These are phyloP conservation scores for Apodemia mormo DNA, from an alignment of 2,888 invertebrate species.

Conservation along the genomic window DNA sequence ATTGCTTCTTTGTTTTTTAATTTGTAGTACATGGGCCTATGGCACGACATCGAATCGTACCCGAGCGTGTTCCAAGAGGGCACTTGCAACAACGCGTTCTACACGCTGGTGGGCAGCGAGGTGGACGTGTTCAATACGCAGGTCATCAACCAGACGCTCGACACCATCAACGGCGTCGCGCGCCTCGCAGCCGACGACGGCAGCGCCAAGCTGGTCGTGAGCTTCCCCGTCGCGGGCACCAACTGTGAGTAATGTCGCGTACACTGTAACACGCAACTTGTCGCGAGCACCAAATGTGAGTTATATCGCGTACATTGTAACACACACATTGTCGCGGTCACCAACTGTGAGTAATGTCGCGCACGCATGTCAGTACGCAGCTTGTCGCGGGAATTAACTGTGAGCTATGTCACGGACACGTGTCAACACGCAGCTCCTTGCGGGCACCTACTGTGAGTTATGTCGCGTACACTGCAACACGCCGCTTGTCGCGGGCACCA, in stretches of 20 bases:
- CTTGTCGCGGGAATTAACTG: no score
- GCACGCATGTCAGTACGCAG: no score
- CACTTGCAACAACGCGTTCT: constrained; percentile 57
- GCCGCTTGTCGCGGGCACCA: no score
- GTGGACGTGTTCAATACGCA: constrained; percentile 59
- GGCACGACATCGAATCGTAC: constrained; percentile 63
- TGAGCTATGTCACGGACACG: no score
- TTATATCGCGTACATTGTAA: no score
- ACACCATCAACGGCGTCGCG: constrained; percentile 77
- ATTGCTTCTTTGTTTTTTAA: background rate
- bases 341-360: no score
- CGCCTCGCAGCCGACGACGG: constrained; percentile 61
- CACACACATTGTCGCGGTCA: no score
- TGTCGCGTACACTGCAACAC: no score
- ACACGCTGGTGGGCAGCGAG: constrained; percentile 45
- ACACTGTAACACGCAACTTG: no score
- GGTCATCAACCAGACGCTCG: constrained; percentile 66
- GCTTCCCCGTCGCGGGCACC: constrained; percentile 79
- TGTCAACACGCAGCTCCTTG: no score
- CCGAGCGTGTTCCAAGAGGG: constrained; percentile 55
- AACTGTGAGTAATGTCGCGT: constrained; percentile 26
- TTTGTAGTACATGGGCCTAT: constrained; percentile 57
- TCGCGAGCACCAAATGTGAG: no score
- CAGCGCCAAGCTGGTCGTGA: constrained; percentile 82
- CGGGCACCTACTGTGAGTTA: no score